These are phyloP conservation scores for Caenorhabditis remanei DNA, from an alignment of 1,140 invertebrate genomes.

Conservation along the genomic window DNA sequence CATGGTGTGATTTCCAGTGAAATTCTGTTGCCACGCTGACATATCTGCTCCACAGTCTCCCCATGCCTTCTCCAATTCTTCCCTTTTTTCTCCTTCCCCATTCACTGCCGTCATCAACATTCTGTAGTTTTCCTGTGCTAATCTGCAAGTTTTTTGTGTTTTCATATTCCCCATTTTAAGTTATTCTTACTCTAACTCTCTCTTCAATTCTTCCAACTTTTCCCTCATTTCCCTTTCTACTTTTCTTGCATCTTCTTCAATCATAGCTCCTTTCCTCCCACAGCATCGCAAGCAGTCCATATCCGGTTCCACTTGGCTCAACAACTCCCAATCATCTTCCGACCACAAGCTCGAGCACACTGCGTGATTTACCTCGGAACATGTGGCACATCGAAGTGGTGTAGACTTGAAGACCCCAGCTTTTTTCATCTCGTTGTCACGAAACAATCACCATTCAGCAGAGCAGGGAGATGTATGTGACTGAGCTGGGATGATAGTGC, in stretches of 20 bases:
- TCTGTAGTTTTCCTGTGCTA: background rate
- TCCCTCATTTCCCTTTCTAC: background rate
- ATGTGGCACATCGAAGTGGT: background rate
- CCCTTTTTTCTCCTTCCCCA: background rate
- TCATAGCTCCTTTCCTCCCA: background rate
- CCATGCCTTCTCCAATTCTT: background rate
- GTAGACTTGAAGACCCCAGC: background rate
- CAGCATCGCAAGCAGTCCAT: background rate
- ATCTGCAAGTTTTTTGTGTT: background rate
- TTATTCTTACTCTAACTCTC: background rate
- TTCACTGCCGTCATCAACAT: background rate
- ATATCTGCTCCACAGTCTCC: background rate
- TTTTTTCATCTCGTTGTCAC: background rate
- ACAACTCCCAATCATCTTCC: background rate
- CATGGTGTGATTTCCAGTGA: background rate
- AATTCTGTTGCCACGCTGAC: conserved; percentile 18
- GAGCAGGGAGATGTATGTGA: background rate
- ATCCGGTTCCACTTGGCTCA: background rate
- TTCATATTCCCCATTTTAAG: background rate
- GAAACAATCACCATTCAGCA: background rate
- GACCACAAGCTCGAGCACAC: background rate
- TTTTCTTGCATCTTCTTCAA: background rate
- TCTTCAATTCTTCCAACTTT: background rate
- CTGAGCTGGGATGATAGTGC: background rate
- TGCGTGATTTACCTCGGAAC: background rate